A percentile compares a stretch with the other conserved stretches of the same genome.
phyloP scores from a whole-genome alignment of 2,888 invertebrate species.

The Eupeodes latifasciatus region DNA sequence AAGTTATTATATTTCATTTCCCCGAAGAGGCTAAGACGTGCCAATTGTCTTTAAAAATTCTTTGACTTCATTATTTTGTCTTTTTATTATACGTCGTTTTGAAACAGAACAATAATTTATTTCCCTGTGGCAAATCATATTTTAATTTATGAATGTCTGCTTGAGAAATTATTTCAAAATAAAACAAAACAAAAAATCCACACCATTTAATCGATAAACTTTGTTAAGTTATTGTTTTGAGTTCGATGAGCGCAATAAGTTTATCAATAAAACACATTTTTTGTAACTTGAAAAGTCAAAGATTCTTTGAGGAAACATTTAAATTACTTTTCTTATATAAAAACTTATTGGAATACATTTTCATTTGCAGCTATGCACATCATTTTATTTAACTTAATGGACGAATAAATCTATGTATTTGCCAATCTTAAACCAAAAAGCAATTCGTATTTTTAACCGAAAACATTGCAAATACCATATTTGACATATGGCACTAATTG shows the following conservation, averaged over 20 bases:
- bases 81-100: too few relatives aligned
- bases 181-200: background rate
- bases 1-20: too few relatives aligned
- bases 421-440: background rate
- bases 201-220: conserved; percentile 3
- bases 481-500: conserved; percentile 2
- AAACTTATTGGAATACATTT: background rate
- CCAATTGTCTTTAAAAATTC: too few relatives aligned
- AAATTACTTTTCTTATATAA: conserved; percentile 12
- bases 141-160: background rate
- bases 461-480: conserved; percentile 7
- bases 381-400: background rate
- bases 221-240: background rate
- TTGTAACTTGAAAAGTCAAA: background rate
- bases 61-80: too few relatives aligned
- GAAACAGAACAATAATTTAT: background rate
- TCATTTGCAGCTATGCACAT: background rate
- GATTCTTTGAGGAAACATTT: background rate
- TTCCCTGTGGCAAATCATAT: background rate
- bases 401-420: conserved; percentile 1
- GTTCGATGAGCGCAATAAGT: background rate
- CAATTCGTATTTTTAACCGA: background rate
- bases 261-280: background rate
- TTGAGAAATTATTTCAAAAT: background rate
- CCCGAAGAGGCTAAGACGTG: too few relatives aligned